Evolutionary conservation across 2,888 invertebrate genomes (phyloP).

Genomic region (Drosophila subsilvestris): DNA sequence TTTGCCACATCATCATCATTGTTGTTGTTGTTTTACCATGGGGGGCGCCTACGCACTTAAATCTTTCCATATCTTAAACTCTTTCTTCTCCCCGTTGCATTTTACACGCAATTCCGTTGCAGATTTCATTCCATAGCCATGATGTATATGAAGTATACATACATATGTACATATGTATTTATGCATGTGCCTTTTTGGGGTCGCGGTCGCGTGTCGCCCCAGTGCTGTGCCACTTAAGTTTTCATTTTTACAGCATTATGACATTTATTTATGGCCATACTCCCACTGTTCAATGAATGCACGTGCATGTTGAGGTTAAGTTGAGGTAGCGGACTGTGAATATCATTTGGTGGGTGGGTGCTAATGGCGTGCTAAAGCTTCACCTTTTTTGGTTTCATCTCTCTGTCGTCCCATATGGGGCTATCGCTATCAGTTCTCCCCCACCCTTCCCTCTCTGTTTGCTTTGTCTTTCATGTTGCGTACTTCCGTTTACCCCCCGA

Average conservation of each 20-base stretch:
- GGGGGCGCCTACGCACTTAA: conserved; percentile 23
- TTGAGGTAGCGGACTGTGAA: background rate
- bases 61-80: conserved; percentile 10
- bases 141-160: background rate
- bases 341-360: conserved; percentile 31
- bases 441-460: background rate
- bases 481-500: conserved; percentile 38
- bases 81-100: conserved; percentile 42
- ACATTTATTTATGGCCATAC: conserved; percentile 71
- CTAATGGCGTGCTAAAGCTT: conserved; percentile 48
- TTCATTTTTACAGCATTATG: conserved; percentile 70
- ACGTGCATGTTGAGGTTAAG: conserved; percentile 35
- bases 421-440: conserved; percentile 31
- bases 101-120: conserved; percentile 57
- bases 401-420: conserved; percentile 10
- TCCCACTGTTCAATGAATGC: conserved; percentile 36
- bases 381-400: conserved; percentile 41
- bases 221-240: conserved; percentile 67
- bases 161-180: background rate
- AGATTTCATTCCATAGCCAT: conserved; percentile 16
- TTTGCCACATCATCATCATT: conserved; percentile 9
- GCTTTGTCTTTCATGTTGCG: conserved; percentile 28
- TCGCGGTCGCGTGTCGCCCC: conserved; percentile 60
- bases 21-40: conserved; percentile 7
- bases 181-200: conserved; percentile 27